Evolutionary conservation across 1,140 invertebrate genomes (phyloP).

Genomic region (Drosophila pachea): DNA sequence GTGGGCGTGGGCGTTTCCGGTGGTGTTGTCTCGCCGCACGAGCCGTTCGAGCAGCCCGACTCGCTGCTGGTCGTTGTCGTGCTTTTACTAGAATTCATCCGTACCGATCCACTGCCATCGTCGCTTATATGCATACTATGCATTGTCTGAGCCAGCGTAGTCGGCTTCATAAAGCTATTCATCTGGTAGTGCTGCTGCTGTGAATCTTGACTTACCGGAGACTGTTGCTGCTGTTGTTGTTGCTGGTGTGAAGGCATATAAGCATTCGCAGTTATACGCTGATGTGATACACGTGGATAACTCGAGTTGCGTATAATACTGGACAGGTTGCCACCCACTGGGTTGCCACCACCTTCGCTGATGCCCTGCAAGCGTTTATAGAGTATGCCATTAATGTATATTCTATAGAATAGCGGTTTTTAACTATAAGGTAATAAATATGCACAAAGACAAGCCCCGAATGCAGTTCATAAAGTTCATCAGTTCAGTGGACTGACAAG

Average conservation of each 20-base stretch:
- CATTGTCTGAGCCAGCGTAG: conserved; percentile 51
- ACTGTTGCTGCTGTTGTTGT: conserved; percentile 61
- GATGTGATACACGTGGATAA: conserved; percentile 60
- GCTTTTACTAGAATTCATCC: conserved; percentile 68
- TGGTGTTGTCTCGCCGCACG: conserved; percentile 72
- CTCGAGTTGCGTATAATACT: conserved; percentile 71
- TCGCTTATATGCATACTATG: conserved; percentile 71
- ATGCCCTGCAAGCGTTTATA: conserved; percentile 45
- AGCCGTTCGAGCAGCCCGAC: conserved; percentile 76
- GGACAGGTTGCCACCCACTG: conserved; percentile 49
- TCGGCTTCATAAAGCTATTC: conserved; percentile 57
- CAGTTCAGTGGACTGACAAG: no score
- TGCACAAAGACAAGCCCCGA: no score
- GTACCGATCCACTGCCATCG: conserved; percentile 51
- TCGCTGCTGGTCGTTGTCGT: conserved; percentile 69
- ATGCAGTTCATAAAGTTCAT: no score
- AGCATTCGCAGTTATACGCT: conserved; percentile 62
- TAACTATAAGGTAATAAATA: no score
- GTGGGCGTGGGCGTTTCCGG: conserved; percentile 75
- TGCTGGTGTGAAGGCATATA: conserved; percentile 67
- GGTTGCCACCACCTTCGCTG: conserved; percentile 51
- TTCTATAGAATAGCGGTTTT: neutral
- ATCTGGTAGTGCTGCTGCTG: conserved; percentile 58
- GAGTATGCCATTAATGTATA: neutral
- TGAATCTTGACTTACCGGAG: conserved; percentile 77